Percentiles rank a stretch among this genome's conserved stretches.
Evolutionary conservation across 2,888 invertebrate species (phyloP).

Genomic region (Fabriciana adippe): DNA sequence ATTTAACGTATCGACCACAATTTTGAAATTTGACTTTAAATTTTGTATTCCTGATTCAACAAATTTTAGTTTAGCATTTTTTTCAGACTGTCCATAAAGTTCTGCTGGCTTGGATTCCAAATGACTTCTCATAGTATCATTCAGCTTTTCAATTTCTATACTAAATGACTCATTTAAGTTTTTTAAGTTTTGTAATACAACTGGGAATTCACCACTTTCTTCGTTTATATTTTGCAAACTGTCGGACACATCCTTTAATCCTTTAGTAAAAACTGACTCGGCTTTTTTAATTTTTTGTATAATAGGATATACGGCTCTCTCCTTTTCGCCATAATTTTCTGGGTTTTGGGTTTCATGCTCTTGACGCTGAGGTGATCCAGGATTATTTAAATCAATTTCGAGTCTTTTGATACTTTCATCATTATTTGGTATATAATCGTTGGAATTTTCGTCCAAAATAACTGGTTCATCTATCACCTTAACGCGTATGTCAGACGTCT

Average conservation of each 20-base stretch:
- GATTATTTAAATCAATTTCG: constrained; percentile 61
- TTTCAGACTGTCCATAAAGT: constrained; percentile 38
- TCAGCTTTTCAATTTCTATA: constrained; percentile 59
- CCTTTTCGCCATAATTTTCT: constrained; percentile 54
- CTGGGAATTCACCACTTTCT: constrained; percentile 54
- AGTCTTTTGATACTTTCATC: constrained; percentile 52
- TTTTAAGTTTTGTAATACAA: constrained; percentile 57
- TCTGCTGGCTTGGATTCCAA: constrained; percentile 44
- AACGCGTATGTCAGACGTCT: constrained; percentile 58
- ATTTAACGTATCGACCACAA: constrained; percentile 55
- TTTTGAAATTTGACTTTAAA: constrained; percentile 60
- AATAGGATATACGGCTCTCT: constrained; percentile 51
- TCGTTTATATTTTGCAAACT: constrained; percentile 57
- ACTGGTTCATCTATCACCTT: constrained; percentile 57
- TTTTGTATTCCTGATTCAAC: constrained; percentile 46
- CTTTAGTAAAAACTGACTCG: constrained; percentile 48
- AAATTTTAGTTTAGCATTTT: constrained; percentile 42
- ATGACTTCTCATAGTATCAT: constrained; percentile 55
- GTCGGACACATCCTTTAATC: constrained; percentile 56
- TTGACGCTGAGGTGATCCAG: constrained; percentile 69
- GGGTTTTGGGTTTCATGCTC: constrained; percentile 73
- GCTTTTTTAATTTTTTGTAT: constrained; percentile 59
- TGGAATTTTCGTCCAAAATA: constrained; percentile 46
- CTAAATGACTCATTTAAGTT: constrained; percentile 56
- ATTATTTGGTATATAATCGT: constrained; percentile 47